A percentile compares a stretch with the other conserved stretches of the same genome.
phyloP scores from a whole-genome alignment of 2,113 vertebrate species.

The Poecilia latipinna region DNA sequence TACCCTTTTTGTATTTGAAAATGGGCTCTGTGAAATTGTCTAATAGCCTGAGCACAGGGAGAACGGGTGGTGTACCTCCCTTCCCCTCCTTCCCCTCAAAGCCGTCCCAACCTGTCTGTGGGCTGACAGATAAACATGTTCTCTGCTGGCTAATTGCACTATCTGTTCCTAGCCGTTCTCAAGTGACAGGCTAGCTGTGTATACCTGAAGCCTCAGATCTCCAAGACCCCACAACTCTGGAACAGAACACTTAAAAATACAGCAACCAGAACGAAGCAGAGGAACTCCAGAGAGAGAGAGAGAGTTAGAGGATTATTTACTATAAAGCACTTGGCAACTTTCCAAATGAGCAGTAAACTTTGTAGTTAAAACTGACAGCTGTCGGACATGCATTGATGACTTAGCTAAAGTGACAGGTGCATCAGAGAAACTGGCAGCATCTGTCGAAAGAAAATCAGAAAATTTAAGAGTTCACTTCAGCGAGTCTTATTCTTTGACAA shows the following conservation, averaged over 20 bases:
- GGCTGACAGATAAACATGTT: slow-evolving; percentile 74
- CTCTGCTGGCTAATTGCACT: slow-evolving; percentile 68
- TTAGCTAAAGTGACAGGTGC: slow-evolving; percentile 52
- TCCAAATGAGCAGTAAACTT: slow-evolving; percentile 50
- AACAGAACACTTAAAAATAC: slow-evolving; percentile 46
- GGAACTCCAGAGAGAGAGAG: slow-evolving; percentile 30
- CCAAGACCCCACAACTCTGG: slow-evolving; percentile 17
- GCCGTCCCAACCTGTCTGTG: slow-evolving; percentile 63
- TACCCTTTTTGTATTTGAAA: slow-evolving; percentile 78
- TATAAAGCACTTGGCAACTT: slow-evolving; percentile 50
- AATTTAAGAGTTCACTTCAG: slow-evolving; percentile 23
- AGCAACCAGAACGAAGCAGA: slow-evolving; percentile 24
- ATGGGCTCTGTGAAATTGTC: slow-evolving; percentile 82
- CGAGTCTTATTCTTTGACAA: slow-evolving; percentile 25
- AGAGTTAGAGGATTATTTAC: slow-evolving; percentile 29
- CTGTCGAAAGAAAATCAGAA: slow-evolving; percentile 31
- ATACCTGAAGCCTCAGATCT: slow-evolving; percentile 64
- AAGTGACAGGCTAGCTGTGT: slow-evolving; percentile 58
- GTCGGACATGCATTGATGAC: slow-evolving; percentile 44
- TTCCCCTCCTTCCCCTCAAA: slow-evolving; percentile 28
- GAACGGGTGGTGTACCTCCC: slow-evolving; percentile 55
- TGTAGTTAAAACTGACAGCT: slow-evolving; percentile 43
- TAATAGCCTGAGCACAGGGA: slow-evolving; percentile 78
- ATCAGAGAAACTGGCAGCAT: slow-evolving; percentile 43
- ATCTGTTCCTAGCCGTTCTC: slow-evolving; percentile 61